A percentile compares a stretch with the other conserved stretches of the same genome.
Conservation (phyloP, 2,797 vertebrate species). For the Acipenser transmontanus region DNA sequence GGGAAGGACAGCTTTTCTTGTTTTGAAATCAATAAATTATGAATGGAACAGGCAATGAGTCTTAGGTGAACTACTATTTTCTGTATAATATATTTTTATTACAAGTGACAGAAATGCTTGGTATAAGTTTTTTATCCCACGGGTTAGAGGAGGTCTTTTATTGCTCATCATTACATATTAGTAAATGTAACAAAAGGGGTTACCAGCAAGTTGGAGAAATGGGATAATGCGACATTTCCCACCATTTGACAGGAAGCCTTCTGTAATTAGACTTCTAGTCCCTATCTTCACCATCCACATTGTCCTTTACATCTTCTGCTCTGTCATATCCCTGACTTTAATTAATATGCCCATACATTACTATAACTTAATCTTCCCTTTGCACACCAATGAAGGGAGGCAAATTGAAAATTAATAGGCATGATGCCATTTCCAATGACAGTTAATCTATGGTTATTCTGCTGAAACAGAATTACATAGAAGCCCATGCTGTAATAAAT, state of each 20-base stretch:
- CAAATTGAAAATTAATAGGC: conserved; percentile 2
- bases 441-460: conserved; percentile 4
- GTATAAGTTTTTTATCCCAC: conserved; percentile 9
- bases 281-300: background rate
- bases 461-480: background rate
- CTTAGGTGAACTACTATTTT: background rate
- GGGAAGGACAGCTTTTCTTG: no score
- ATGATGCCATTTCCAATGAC: conserved; percentile 1
- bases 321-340: conserved; percentile 2
- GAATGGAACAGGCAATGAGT: background rate
- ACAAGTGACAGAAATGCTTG: conserved; percentile 5
- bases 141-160: conserved; percentile 17
- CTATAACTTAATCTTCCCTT: background rate
- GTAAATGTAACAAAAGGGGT: conserved; percentile 31
- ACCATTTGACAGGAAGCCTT: conserved; percentile 23
- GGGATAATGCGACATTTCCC: conserved; percentile 23
- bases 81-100: conserved; percentile 14
- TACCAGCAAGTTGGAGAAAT: background rate
- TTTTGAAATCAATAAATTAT: no score
- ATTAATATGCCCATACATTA: background rate
- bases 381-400: background rate
- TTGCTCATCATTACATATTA: conserved; percentile 41
- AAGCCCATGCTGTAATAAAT: conserved; percentile 23
- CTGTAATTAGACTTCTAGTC: background rate
- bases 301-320: conserved; percentile 2